Base-by-base conservation (phyloP, 2,797 vertebrate genomes). In the Sebastes taczanowskii region DNA sequence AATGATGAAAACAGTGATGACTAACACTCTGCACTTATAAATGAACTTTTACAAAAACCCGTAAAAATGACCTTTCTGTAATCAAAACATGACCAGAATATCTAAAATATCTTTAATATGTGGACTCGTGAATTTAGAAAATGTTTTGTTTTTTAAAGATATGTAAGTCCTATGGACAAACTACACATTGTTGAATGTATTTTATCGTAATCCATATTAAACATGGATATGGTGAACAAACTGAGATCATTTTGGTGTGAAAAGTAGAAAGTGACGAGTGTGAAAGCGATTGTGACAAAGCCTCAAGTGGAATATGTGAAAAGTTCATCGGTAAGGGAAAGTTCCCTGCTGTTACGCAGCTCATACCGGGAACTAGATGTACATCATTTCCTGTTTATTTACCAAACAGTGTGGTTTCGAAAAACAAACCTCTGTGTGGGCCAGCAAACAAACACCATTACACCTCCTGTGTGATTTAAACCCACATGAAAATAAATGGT, bases 331-430 rank as follows among this genome's bases (percentile, higher is more conserved):
- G 61, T 71, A 69, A 69, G 10, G 92, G 91, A 94, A 92, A 91
- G 84, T 93, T 92, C 83, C 74, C 4, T 80, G 14, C 34, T 46
- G 77, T 77, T 86, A 76, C 61, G 2, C 20, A 68, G 60, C 16
- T 18, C 9, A n/a, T 87, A 68, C 63, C 72, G 74, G 49, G 80
- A 93, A 93, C 63, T 88, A 30, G 58, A 71, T 69, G 69, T 66
- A 83, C 77, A 77, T 85, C 75, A 92, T 78, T 90, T 94, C 94
- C 94, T 93, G 92, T 91, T 92, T 91, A 75, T 90, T 94, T 87
- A 90, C 84, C 70, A 79, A 65, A 67, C 20, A 34, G 3, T 53
- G 83, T 7, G 77, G 84, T 76, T 87, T 42, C 18, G 23, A 46
- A 38, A 56, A 71, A 78, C 74, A 78, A 74, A 77, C 29, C 14